A percentile compares a stretch with the other conserved stretches of the same genome.
Conservation (phyloP, 1,140 invertebrate species). For the Caligus rogercresseyi region DNA sequence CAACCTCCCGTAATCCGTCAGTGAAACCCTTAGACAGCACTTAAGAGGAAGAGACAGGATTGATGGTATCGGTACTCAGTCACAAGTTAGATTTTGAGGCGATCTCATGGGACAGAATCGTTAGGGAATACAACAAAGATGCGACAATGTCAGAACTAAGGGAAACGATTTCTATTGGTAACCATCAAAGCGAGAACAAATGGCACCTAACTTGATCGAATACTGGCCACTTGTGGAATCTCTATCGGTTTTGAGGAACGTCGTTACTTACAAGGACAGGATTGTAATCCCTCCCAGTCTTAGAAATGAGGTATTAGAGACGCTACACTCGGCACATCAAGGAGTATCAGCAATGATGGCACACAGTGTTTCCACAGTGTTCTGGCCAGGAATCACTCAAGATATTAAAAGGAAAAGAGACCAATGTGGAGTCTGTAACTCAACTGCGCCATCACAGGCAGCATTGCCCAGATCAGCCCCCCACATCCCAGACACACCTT, state of each 20-base stretch:
- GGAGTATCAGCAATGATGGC: background rate
- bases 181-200: background rate
- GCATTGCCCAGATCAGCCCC: background rate
- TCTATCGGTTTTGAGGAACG: too few relatives aligned
- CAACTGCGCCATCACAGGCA: background rate
- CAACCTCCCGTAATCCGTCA: background rate
- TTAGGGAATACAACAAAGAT: background rate
- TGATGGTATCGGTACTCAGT: background rate
- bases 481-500: background rate
- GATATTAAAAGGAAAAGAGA: background rate
- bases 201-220: background rate
- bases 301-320: background rate
- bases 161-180: background rate
- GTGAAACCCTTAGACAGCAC: background rate
- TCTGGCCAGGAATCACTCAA: background rate
- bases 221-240: too few relatives aligned
- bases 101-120: background rate
- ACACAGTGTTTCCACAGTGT: background rate
- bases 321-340: background rate
- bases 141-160: background rate
- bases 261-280: background rate
- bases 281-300: background rate
- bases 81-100: background rate
- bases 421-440: background rate
- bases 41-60: background rate